Evolutionary conservation across 2,797 vertebrate species (phyloP), one percentile per base, ranked within the genome.

Genomic region (Tangara arthus): DNA sequence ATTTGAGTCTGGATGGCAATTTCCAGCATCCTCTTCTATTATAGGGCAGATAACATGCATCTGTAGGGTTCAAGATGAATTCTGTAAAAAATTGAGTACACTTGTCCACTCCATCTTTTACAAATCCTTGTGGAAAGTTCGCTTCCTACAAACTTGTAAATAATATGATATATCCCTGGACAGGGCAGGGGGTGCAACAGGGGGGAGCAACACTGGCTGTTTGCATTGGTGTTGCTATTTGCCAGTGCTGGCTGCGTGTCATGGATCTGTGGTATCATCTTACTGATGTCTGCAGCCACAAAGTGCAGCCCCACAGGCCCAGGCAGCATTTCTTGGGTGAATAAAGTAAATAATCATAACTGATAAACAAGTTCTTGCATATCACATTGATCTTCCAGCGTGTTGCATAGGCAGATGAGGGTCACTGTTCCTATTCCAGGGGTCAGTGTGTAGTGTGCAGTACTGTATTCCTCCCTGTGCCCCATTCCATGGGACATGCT

Each of bases 191-290:
- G 22, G 26, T 69, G 57, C 35, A 68, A 14, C 1, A 52, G 52
- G 21, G 41, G 34, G 28, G 18, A 49, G 32, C 32, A 26, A 2
- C 0, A 0, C 57, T 34, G 57, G 21, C 21, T 71, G 30, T 20
- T 82, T 52, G 55, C 11, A 20, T 32, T 66, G 53, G 4, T 84
- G 4, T 17, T 64, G 39, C 49, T 55, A 0, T 39, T 63, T 47
- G 68, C 21, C 30, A 11, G 34, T 28, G 8, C 30, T 73, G 57
- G 42, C 61, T 68, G 56, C 7, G 0, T 26, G 50, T 70, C 52
- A 11, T 46, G 37, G n/a, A 32, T 66, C 59, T 72, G 73, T n/a
- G 47, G 8, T 84, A 28, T 77, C 56, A 12, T 26, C 46, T 82
- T 53, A 37, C 52, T 47, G 55, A 27, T 32, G 22, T 61, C 55